Conservation (phyloP, 2,888 invertebrate species). For the Amphipoea lucens region DNA sequence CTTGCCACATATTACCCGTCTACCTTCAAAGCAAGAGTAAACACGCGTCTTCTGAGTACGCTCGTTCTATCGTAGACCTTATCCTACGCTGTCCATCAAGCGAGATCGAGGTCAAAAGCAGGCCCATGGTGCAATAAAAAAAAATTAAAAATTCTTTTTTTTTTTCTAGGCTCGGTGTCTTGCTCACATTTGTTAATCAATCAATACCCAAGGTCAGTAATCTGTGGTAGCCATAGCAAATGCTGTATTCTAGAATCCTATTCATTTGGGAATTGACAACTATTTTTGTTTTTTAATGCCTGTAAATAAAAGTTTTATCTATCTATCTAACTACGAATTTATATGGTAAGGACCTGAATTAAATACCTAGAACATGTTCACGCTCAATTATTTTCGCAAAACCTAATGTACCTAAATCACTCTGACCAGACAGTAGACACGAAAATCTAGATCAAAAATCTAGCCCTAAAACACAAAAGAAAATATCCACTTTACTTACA, state of each 20-base stretch:
- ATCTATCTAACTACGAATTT: no score
- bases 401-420: conserved; percentile 12
- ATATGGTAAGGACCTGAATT: background rate
- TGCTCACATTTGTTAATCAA: background rate
- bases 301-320: no score
- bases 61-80: background rate
- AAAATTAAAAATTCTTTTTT: no score
- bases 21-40: background rate
- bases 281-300: no score
- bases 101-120: background rate
- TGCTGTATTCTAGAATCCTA: background rate
- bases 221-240: background rate
- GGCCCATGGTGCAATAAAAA: background rate
- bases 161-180: background rate
- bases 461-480: conserved; percentile 13
- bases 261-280: background rate
- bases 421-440: background rate
- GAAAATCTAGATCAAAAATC: conserved; percentile 16
- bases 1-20: background rate
- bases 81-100: background rate
- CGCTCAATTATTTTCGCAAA: background rate
- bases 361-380: background rate
- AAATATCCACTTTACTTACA: conserved; percentile 22
- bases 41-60: background rate
- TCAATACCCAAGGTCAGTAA: background rate